Conservation (phyloP, 1,140 invertebrate genomes). For the Cataglyphis hispanica region DNA sequence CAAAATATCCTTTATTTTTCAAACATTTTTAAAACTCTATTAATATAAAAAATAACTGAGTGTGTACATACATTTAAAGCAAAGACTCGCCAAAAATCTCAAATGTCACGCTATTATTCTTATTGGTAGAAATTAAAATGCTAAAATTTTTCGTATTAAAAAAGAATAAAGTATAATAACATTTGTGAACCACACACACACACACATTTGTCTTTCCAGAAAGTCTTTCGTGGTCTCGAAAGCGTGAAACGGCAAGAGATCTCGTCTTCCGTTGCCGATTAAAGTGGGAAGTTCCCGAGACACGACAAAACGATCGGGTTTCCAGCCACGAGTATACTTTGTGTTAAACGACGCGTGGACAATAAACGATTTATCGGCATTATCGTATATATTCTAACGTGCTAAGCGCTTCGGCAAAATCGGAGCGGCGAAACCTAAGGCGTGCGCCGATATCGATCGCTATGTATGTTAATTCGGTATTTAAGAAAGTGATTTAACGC, state of each 20-base stretch:
- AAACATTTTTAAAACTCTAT: too few relatives aligned
- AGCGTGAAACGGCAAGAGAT: not conserved
- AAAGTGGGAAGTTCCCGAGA: constrained; percentile 10
- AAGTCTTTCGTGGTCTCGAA: not conserved
- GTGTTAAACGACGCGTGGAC: constrained; percentile 79
- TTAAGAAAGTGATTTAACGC: constrained; percentile 77
- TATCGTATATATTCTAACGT: constrained; percentile 61
- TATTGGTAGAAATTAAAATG: not conserved
- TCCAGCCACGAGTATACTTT: constrained; percentile 43
- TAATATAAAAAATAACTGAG: too few relatives aligned
- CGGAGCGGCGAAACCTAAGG: constrained; percentile 54
- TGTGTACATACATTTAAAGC: not conserved
- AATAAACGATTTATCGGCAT: constrained; percentile 75
- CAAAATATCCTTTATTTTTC: too few relatives aligned
- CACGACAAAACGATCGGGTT: not conserved
- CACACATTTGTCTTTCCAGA: not conserved
- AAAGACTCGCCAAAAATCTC: not conserved
- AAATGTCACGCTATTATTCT: not conserved
- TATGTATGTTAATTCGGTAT: constrained; percentile 78
- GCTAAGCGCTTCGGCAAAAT: constrained; percentile 54
- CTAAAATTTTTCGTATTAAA: not conserved
- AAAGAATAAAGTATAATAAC: not conserved
- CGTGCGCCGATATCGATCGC: constrained; percentile 72
- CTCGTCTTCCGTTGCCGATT: not conserved
- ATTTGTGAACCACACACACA: not conserved